Base-by-base conservation (phyloP, 2,113 vertebrate species). In the Actenoides lindsayi region DNA sequence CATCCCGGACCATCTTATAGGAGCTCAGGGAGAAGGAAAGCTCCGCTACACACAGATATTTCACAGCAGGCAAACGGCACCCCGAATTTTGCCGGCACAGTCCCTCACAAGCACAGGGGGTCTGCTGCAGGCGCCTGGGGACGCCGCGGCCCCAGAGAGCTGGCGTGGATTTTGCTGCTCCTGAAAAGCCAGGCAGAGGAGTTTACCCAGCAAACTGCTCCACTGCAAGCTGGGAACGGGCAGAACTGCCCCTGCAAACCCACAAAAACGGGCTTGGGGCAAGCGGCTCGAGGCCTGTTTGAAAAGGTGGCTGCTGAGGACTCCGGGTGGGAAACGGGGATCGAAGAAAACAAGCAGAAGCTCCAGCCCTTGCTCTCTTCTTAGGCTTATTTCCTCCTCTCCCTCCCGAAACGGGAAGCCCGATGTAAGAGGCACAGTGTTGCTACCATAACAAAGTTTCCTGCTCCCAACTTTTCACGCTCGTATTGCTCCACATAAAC, bases 1-100 rank as follows among this genome's bases (percentile, higher is more conserved):
- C 30, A 67, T 35, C 11, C 28, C 13, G 0, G 3, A 9, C 4
- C 6, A 0, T 27, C 48, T 56, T 79, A 10, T 0, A 0, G 78
- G 78, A 59, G 73, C 81, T 33, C 11, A 4, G 2, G 24, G 48
- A 59, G 42, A 9, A 12, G 11, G 44, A 33, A 16, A 51, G 25
- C 82, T 57, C 39, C 42, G 2, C 11, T 4, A 10, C 24, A 27
- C 2, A 2, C 21, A 17, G 62, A 4, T 37, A 9, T 24, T 37
- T 16, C 21, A 27, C 19, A 56, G 62, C 0, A 1, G 14, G 37
- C 83, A 69, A 44, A 35, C 3, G 5, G 41, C 35, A 39, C 12
- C 53, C 11, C 1, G 0, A 37, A 18, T 10, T 31, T 2, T 46
- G 77, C 67, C 10, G 83, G 48, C 69, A 39, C 62, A 1, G 57